Evolutionary conservation across 1,140 invertebrate genomes (phyloP), one percentile per base, ranked within the genome.

Genomic region (Caenorhabditis briggsae): DNA sequence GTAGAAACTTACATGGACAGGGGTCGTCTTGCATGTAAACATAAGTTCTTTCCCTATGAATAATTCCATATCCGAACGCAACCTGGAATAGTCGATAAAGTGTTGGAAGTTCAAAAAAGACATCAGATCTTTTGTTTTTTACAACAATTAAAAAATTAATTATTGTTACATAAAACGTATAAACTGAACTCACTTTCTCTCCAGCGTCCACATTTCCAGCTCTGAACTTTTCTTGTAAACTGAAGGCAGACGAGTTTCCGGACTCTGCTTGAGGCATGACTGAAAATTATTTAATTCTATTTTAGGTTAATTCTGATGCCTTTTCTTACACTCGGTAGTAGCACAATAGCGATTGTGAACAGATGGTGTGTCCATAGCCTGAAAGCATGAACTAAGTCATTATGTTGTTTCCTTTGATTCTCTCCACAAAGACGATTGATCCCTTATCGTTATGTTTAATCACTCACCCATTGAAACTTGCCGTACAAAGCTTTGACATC

Each of bases 21-120:
- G 86, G 86, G 46, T 87, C 86, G 85, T 87, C 86, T 53, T 87
- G 86, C 53, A 87, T 84, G 64, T 87, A 87, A 16, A 87, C 83
- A 59, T 84, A 87, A 2, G 86, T 84, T 18, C 48, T 59, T 18
- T 74, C 82, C n/a, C 56, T 70, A 64, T 87, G 82, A 48, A 84
- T 65, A n/a, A 87, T 83, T 25, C 86, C 86, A 48, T 87, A 87
- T 33, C 86, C 82, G 25, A 84, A 87, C 46, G 70, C 85, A 20
- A 82, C 65, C 84, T 85, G 48, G 43, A 85, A 16, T 74, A 8
- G 12, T 11, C 1, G 0, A 46, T 84, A 23, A 64, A 55, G 43
- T 41, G 16, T 2, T n/a, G n/a, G n/a, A n/a, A n/a, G n/a, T n/a
- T n/a, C n/a, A n/a, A n/a, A n/a, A n/a, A n/a, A n/a, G n/a, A n/a